Conservation (phyloP, 2,113 vertebrate genomes). For the Oryzias curvinotus region DNA sequence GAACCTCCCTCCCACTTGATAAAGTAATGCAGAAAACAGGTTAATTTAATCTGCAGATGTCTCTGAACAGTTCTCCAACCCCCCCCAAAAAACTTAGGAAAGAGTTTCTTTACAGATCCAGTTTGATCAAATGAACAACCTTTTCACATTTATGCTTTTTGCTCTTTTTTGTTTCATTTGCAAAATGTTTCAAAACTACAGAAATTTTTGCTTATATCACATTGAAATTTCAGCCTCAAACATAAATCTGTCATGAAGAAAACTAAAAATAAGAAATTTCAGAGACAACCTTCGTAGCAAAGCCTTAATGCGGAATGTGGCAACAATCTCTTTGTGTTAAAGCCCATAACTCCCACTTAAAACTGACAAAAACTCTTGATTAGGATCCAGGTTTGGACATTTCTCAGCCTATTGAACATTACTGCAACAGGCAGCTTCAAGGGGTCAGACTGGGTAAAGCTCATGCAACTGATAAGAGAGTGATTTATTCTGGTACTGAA, state of each 20-base stretch:
- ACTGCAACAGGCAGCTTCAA: conserved; percentile 42
- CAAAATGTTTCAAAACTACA: no score
- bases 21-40: no score
- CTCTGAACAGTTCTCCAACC: background rate
- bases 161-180: no score
- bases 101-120: background rate
- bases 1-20: no score
- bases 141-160: no score
- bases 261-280: conserved; percentile 24
- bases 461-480: conserved; percentile 29
- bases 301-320: conserved; percentile 43
- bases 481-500: conserved; percentile 20
- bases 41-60: background rate
- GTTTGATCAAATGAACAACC: background rate
- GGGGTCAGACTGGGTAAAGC: conserved; percentile 45
- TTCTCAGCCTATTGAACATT: conserved; percentile 69
- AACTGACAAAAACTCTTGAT: conserved; percentile 55
- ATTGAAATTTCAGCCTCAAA: conserved; percentile 1
- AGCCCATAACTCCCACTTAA: conserved; percentile 33
- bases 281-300: conserved; percentile 23
- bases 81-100: background rate
- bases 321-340: conserved; percentile 22
- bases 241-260: background rate
- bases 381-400: conserved; percentile 57
- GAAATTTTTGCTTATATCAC: no score